A percentile compares a stretch with the other conserved stretches of the same genome.
Conservation (phyloP, 2,888 invertebrate species). For the Conchocele bisecta region DNA sequence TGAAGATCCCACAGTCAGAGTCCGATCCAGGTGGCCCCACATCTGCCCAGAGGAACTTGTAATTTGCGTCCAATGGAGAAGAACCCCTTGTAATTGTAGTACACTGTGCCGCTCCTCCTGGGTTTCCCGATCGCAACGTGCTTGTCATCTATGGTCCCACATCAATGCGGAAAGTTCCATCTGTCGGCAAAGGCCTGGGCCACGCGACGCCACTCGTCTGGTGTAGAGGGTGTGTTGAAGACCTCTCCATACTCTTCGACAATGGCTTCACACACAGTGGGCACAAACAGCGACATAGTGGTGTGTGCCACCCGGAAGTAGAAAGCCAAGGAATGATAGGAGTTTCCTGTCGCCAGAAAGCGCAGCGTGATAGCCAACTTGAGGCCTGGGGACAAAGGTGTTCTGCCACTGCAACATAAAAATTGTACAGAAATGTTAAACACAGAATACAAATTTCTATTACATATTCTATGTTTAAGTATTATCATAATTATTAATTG, state of each 20-base stretch:
- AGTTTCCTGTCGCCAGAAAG: not conserved
- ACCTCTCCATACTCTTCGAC: conserved; percentile 2
- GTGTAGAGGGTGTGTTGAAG: conserved; percentile 3
- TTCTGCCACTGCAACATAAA: too few relatives aligned
- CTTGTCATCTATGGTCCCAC: too few relatives aligned
- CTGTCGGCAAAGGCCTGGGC: conserved; percentile 9
- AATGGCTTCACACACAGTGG: conserved; percentile 17
- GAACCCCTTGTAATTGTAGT: too few relatives aligned
- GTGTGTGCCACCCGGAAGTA: conserved; percentile 24
- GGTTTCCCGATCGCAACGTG: conserved; percentile 25
- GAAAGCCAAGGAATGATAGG: conserved; percentile 13
- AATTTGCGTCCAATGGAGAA: too few relatives aligned
- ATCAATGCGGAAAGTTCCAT: too few relatives aligned
- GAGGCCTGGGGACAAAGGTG: too few relatives aligned
- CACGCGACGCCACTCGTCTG: conserved; percentile 7
- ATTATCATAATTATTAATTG: too few relatives aligned
- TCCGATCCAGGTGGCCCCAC: too few relatives aligned
- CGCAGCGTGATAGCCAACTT: not conserved
- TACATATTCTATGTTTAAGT: too few relatives aligned
- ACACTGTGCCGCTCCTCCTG: not conserved
- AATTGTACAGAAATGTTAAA: too few relatives aligned
- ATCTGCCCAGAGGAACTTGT: too few relatives aligned
- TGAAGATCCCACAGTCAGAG: not conserved
- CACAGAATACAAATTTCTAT: too few relatives aligned
- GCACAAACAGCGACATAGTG: conserved; percentile 22